Conservation (phyloP, 2,888 invertebrate genomes). For the Cheilosia vernalis region DNA sequence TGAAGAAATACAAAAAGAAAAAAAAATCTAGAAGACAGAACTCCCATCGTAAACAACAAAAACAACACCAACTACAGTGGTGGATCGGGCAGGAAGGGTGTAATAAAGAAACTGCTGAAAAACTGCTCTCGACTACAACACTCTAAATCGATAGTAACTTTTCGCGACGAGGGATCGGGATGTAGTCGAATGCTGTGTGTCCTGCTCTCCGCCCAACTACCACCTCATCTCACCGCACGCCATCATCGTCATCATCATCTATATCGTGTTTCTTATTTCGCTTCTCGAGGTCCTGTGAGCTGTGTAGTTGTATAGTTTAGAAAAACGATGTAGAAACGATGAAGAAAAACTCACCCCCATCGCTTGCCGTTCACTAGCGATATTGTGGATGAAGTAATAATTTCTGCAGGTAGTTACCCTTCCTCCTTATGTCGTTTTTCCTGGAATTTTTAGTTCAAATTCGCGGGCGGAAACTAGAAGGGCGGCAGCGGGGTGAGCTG, state of each 20-base stretch:
- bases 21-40: slow-evolving; percentile 30
- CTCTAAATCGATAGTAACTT: slow-evolving; percentile 74
- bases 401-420: slow-evolving; percentile 74
- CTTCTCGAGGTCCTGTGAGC: slow-evolving; percentile 57
- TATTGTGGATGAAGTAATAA: slow-evolving; percentile 75
- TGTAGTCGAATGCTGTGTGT: slow-evolving; percentile 48
- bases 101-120: slow-evolving; percentile 69
- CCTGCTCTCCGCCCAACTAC: slow-evolving; percentile 27
- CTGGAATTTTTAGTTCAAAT: slow-evolving; percentile 69
- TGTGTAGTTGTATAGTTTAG: slow-evolving; percentile 71
- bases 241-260: slow-evolving; percentile 55
- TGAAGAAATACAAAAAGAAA: slow-evolving; percentile 64
- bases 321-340: slow-evolving; percentile 68
- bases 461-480: slow-evolving; percentile 69
- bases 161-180: slow-evolving; percentile 57
- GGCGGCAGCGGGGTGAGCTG: slow-evolving; percentile 18
- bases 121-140: slow-evolving; percentile 70
- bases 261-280: slow-evolving; percentile 68
- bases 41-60: slow-evolving; percentile 44
- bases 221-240: background rate
- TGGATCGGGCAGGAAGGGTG: background rate
- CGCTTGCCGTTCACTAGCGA: slow-evolving; percentile 47
- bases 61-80: slow-evolving; percentile 34
- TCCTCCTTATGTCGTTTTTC: slow-evolving; percentile 35
- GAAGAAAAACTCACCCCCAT: slow-evolving; percentile 55